Evolutionary conservation across 2,888 invertebrate genomes (phyloP).

Genomic region (Hermaeophaga mercurialis): DNA sequence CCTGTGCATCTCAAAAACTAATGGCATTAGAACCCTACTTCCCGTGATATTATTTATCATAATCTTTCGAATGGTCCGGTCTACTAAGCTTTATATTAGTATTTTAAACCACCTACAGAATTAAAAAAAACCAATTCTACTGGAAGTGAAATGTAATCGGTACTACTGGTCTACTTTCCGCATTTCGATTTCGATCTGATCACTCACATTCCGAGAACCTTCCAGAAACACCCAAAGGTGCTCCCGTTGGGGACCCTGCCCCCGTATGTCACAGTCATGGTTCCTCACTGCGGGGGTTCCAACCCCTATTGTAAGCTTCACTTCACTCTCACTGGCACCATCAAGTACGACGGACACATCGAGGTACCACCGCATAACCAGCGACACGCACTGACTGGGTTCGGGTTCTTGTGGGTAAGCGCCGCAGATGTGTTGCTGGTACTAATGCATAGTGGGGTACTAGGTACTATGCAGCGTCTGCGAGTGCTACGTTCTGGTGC

Average conservation of each 20-base stretch:
- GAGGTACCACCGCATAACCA: slow-evolving; percentile 20
- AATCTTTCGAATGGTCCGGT: too few relatives aligned
- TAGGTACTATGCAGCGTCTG: slow-evolving; percentile 5
- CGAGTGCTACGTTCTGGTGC: neutral
- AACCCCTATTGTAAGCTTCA: slow-evolving; percentile 28
- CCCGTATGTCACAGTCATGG: slow-evolving; percentile 88
- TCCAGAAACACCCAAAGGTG: slow-evolving; percentile 92
- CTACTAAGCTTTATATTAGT: too few relatives aligned
- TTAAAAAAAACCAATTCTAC: too few relatives aligned
- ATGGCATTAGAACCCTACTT: too few relatives aligned
- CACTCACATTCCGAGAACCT: slow-evolving; percentile 57
- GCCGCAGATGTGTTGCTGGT: slow-evolving; percentile 31
- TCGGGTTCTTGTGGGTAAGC: slow-evolving; percentile 37
- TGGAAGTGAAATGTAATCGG: slow-evolving; percentile 8
- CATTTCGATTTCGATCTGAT: slow-evolving; percentile 11
- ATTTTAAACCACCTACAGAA: too few relatives aligned
- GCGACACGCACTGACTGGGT: slow-evolving; percentile 31
- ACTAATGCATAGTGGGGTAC: slow-evolving; percentile 39
- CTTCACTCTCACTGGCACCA: slow-evolving; percentile 33
- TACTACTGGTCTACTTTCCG: slow-evolving; percentile 14
- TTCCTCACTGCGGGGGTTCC: slow-evolving; percentile 26
- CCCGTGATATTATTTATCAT: too few relatives aligned
- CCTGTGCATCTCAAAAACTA: too few relatives aligned
- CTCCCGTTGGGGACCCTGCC: slow-evolving; percentile 91
- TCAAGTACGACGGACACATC: slow-evolving; percentile 22